These are phyloP conservation scores for Paracentrotus lividus DNA, from an alignment of 53 echinoderm and acorn worm species.

Conservation along the genomic window DNA sequence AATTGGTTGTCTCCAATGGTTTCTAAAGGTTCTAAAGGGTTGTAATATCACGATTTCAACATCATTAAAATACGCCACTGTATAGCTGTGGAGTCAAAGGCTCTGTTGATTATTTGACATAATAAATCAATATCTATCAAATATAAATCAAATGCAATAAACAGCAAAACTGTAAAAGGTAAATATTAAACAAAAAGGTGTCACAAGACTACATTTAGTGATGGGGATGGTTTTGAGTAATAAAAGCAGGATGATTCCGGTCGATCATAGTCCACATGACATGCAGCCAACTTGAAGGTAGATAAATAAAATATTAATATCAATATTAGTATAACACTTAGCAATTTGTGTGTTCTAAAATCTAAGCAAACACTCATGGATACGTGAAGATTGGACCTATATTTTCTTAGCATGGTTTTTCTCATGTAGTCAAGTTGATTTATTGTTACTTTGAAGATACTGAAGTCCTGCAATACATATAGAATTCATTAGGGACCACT, in stretches of 20 bases:
- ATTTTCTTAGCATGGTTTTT: no score
- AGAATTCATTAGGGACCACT: no score
- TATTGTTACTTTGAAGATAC: no score
- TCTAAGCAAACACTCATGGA: no score
- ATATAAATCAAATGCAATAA: neutral
- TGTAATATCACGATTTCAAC: neutral
- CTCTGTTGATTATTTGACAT: neutral
- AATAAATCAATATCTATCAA: neutral
- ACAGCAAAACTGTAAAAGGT: neutral
- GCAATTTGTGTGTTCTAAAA: no score
- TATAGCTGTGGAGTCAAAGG: conserved; percentile 2
- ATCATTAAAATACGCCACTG: neutral
- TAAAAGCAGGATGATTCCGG: neutral
- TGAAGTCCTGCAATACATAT: no score
- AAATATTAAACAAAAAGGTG: neutral
- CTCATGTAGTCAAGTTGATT: no score
- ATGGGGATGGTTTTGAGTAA: neutral
- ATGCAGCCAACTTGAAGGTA: neutral
- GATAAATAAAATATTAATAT: neutral
- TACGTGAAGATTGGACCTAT: no score
- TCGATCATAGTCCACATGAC: neutral
- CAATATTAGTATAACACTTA: no score
- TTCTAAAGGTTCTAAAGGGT: no score
- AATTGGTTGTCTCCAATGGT: no score
- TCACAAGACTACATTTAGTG: neutral